Conservation (phyloP, 2,113 vertebrate species). For the Lamprotornis superbus region DNA sequence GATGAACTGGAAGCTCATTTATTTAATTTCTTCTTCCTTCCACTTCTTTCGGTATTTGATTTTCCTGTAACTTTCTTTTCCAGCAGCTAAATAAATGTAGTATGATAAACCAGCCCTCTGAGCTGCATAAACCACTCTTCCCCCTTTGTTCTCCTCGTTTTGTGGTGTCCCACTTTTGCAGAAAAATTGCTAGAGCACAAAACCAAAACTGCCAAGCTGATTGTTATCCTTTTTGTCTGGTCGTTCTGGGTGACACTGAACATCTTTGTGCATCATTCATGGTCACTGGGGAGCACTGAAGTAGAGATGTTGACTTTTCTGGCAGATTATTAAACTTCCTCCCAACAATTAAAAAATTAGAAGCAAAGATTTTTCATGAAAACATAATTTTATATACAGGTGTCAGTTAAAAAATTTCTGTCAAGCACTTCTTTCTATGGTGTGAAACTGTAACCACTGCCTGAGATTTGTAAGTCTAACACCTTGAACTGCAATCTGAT, state of each 20-base stretch:
- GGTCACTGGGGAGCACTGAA: not conserved
- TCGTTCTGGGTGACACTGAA: not conserved
- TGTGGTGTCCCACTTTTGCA: not conserved
- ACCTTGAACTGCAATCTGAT: not conserved
- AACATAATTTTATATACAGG: not conserved
- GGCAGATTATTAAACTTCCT: not conserved
- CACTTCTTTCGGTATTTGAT: not conserved
- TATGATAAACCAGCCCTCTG: not conserved
- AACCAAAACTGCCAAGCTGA: not conserved
- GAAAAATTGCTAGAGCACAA: not conserved
- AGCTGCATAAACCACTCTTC: not conserved
- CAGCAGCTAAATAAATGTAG: not conserved
- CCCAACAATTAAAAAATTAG: not conserved
- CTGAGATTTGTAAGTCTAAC: not conserved
- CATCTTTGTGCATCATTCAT: not conserved
- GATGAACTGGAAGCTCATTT: not conserved
- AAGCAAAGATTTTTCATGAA: not conserved
- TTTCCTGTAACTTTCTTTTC: not conserved
- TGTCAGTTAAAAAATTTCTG: not conserved
- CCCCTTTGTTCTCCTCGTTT: not conserved
- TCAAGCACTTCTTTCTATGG: rapidly evolving
- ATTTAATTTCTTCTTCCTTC: not conserved
- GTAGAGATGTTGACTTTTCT: not conserved
- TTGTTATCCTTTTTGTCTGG: not conserved
- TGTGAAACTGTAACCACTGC: not conserved